Evolutionary conservation across 2,888 invertebrate species (phyloP).

Genomic region (Pyrrhopygopsis socrates): DNA sequence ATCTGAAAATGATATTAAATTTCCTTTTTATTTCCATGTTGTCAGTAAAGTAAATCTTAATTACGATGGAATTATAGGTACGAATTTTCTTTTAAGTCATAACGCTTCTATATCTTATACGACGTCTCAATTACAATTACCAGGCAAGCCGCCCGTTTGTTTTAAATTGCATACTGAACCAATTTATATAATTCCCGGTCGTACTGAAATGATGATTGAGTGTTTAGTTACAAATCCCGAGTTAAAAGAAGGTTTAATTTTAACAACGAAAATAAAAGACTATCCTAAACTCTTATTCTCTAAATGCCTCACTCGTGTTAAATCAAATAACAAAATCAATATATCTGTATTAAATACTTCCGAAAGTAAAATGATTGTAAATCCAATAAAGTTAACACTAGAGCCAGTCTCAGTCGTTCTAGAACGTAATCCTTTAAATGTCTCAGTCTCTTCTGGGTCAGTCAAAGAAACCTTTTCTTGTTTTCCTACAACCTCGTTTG

Average conservation of each 20-base stretch:
- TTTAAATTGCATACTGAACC: not conserved
- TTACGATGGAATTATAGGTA: constrained; percentile 53
- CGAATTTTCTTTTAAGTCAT: constrained; percentile 23
- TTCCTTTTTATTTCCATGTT: constrained; percentile 44
- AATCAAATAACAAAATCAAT: constrained; percentile 65
- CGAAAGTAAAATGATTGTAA: constrained; percentile 42
- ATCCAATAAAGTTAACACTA: constrained; percentile 37
- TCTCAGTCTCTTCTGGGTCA: not conserved
- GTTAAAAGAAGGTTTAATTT: constrained; percentile 32
- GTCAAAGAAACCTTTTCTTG: not conserved
- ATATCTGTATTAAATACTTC: constrained; percentile 69
- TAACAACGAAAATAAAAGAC: constrained; percentile 52
- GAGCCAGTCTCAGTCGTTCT: too few relatives aligned
- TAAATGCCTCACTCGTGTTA: constrained; percentile 66
- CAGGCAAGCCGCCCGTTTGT: not conserved
- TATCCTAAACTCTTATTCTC: constrained; percentile 63
- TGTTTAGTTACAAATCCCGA: not conserved
- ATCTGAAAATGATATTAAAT: not conserved
- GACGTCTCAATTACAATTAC: not conserved
- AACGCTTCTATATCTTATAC: constrained; percentile 42
- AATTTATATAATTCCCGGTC: constrained; percentile 24
- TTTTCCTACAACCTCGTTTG: not conserved
- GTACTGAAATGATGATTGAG: not conserved
- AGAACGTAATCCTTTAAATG: not conserved
- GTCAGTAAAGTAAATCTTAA: constrained; percentile 38